Base-by-base conservation (phyloP, 1,140 invertebrate species). In the Bombus balteatus region DNA sequence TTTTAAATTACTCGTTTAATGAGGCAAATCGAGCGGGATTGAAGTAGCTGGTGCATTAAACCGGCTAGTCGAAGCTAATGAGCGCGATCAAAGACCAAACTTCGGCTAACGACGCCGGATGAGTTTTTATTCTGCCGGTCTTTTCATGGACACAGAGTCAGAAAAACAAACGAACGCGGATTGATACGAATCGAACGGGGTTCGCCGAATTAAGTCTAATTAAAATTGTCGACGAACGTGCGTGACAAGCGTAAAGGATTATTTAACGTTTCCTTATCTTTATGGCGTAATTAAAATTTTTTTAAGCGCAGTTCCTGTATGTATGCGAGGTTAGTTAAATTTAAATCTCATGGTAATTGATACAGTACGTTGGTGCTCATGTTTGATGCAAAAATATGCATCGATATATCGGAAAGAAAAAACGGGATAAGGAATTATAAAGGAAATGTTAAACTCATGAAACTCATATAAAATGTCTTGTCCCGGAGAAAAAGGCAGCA, bases 1-100 rank as follows among this genome's bases (percentile, higher is more conserved):
- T 84, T 84, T 84, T 84, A 84, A 84, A 79, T 84, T 72, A 72
- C 66, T 59, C 68, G 76, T 78, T 78, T 80, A 84, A 84, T 53
- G 76, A 84, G 76, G 76, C 75, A 72, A 62, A 80, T 84, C 76
- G 76, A 80, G 32, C 83, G 32, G 32, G 28, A 28, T 80, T 72
- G 76, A 72, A 80, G 76, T 72, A 80, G 32, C 53, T 47, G 32
- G 53, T 32, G 76, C 83, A 80, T 84, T 80, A 84, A 84, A 72
- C 76, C 53, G 10, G 82, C 39, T 79, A 84, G 53, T 70, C 76
- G 83, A 15, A 57, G 83, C 76, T 84, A 84, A 84, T 84, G 83
- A 84, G 76, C 76, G 34, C 74, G 53, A 84, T 84, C 76, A 80
- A 79, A 84, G 83, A 71, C 68, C 39, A 57, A 80, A 79, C 68